Evolutionary conservation across 2,888 invertebrate genomes (phyloP), one percentile per base, ranked within the genome.

Genomic region (Octodonta nipae): DNA sequence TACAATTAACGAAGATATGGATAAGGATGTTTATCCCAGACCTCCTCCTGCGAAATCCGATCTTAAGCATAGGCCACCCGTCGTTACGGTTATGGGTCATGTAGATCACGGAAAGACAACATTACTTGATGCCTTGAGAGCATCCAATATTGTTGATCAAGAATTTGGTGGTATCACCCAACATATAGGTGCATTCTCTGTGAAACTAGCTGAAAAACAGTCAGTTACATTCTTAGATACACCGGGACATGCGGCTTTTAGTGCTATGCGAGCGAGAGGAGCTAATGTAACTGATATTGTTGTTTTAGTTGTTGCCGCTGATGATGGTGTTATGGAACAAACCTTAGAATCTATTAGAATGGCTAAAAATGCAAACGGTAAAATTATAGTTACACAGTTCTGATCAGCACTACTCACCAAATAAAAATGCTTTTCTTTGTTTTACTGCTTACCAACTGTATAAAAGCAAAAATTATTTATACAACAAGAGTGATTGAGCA

Each of bases 151-250:
- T 3, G 95, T 89, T 0, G 80, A 81, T 20, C 71, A 78, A 17
- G 98, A 99, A 67, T 93, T 91, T 59, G 98, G 98, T 2, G 98
- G 98, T 11, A 98, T 98, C 40, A 98, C 98, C 0, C 98, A 98
- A 59, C 96, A 96, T 56, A 95, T 98, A 49, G 96, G 98, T 27
- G 98, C 98, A 20, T 98, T 98, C 65, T 81, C 83, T 50, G 84
- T 86, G 65, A 60, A 40, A 20, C 38, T 60, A 8, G 55, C 70
- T 1, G 71, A 71, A n/a, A 83, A 81, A 0, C 81, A 83, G 26
- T 65, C 61, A 32, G 76, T 96, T 10, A 96, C 96, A 6, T 98
- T 98, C 66, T 66, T 98, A 45, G 98, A 98, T 65, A 98, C 98
- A 6, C 98, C 98, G 3, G 98, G 98, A 0, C 98, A 99, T 68